Conservation (phyloP, 1,140 invertebrate genomes). For the Philopotamus ludificatus region DNA sequence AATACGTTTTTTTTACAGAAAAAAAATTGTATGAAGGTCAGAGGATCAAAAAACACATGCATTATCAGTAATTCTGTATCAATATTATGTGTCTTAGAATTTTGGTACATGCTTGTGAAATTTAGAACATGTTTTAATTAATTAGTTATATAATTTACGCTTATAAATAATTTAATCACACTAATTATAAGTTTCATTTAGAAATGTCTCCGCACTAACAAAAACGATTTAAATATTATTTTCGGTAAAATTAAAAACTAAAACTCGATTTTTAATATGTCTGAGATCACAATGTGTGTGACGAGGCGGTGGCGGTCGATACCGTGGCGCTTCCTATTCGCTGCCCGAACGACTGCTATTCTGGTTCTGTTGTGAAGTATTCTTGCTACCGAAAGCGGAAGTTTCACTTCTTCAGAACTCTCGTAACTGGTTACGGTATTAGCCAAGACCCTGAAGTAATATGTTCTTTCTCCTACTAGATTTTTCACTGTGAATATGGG, state of each 20-base stretch:
- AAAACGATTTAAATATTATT: not conserved
- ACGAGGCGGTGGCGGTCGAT: constrained; percentile 76
- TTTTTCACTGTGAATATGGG: constrained; percentile 73
- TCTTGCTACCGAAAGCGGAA: constrained; percentile 91
- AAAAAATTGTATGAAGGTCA: too few species aligned
- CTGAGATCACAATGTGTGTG: constrained; percentile 94
- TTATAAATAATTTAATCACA: constrained; percentile 30
- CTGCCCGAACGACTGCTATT: constrained; percentile 69
- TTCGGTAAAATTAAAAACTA: not conserved
- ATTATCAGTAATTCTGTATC: too few species aligned
- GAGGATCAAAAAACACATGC: too few species aligned
- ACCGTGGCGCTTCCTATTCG: constrained; percentile 74
- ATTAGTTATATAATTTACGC: constrained; percentile 27
- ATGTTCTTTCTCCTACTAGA: constrained; percentile 83
- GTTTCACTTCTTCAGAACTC: constrained; percentile 81
- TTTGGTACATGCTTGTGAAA: constrained; percentile 35
- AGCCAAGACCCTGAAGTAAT: constrained; percentile 86
- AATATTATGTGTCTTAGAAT: constrained; percentile 33
- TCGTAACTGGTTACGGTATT: constrained; percentile 81
- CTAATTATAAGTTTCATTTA: constrained; percentile 21
- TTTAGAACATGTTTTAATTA: constrained; percentile 41
- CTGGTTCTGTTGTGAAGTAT: constrained; percentile 79
- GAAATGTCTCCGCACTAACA: constrained; percentile 32
- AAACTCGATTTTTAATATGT: constrained; percentile 14
- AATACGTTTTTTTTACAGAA: too few species aligned